phyloP scores from a whole-genome alignment of 2,113 vertebrate species.

The Stegostoma tigrinum region DNA sequence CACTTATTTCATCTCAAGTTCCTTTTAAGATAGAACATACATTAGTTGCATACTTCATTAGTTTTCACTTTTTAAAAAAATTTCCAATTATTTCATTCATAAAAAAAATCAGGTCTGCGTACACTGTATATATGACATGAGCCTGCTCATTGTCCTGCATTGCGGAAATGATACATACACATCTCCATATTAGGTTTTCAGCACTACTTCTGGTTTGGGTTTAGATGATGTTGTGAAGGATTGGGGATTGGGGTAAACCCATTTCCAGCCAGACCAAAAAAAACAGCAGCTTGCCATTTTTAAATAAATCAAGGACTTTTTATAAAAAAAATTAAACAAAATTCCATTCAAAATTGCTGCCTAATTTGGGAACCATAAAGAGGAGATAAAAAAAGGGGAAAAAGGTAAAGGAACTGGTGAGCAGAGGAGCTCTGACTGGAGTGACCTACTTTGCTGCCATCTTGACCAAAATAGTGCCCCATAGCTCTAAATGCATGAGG shows the following conservation, averaged over 20 bases:
- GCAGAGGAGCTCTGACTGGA: no score
- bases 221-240: background rate
- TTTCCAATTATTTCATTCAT: background rate
- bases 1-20: conserved; percentile 1
- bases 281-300: no score
- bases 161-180: background rate
- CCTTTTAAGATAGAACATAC: background rate
- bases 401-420: no score
- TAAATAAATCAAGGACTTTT: no score
- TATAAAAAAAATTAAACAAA: no score
- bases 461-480: no score
- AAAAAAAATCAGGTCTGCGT: background rate
- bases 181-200: background rate
- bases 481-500: no score
- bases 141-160: background rate
- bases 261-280: no score
- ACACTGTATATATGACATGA: background rate
- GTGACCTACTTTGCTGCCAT: no score
- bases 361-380: no score
- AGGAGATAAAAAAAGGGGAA: no score
- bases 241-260: background rate
- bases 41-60: background rate
- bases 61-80: background rate
- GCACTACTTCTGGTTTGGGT: background rate
- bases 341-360: no score